Conservation (phyloP, 2,797 vertebrate genomes). For the Zalophus californianus region DNA sequence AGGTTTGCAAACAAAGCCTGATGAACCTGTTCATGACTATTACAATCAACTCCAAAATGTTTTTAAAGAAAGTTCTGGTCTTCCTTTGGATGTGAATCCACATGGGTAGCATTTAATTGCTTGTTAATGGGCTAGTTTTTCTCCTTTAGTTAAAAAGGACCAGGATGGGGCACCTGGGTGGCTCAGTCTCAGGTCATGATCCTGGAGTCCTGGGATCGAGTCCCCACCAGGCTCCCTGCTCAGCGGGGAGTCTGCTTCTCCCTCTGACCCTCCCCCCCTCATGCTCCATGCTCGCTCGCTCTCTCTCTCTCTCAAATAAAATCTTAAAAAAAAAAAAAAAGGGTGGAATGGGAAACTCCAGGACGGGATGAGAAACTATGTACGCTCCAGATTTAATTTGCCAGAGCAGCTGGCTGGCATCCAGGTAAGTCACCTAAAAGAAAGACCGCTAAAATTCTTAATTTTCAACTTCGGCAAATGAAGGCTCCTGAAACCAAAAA, state of each 20-base stretch:
- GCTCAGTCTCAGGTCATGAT: too few species aligned
- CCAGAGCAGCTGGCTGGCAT: neutral
- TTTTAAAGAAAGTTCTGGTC: neutral
- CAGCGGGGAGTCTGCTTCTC: too few species aligned
- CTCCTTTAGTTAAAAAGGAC: too few species aligned
- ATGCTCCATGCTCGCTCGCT: too few species aligned
- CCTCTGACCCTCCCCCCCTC: too few species aligned
- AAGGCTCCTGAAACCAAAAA: neutral
- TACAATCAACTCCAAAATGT: neutral
- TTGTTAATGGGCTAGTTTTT: neutral
- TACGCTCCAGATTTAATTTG: neutral
- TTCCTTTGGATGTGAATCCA: neutral
- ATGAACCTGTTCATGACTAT: neutral
- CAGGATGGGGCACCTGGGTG: neutral
- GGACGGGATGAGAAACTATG: neutral
- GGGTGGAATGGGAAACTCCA: too few species aligned
- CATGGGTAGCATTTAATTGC: neutral
- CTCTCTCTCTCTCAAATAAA: too few species aligned
- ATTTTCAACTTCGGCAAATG: neutral
- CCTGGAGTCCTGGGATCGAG: too few species aligned
- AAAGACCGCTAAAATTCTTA: neutral
- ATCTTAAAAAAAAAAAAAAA: too few species aligned
- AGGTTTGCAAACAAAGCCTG: neutral
- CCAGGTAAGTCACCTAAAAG: neutral
- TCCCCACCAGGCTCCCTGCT: too few species aligned